These are phyloP conservation scores for Mungos mungo DNA, from an alignment of 2,113 vertebrate genomes.

Conservation along the genomic window DNA sequence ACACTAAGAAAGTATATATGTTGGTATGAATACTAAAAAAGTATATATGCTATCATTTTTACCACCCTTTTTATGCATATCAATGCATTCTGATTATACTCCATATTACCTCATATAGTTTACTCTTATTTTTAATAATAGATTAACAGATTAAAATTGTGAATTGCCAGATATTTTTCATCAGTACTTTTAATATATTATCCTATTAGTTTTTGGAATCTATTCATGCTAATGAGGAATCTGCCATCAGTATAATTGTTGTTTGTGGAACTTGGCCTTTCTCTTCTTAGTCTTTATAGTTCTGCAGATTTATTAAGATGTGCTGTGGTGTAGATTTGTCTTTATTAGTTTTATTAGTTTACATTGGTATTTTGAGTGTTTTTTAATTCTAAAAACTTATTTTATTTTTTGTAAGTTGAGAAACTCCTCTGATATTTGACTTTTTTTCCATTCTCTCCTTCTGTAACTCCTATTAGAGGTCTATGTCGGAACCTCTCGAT, in stretches of 20 bases:
- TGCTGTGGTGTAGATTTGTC: neutral
- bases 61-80: neutral
- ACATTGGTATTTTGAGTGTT: neutral
- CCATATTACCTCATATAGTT: neutral
- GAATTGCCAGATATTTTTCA: neutral
- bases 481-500: neutral
- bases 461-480: neutral
- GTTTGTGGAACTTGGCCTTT: slow-evolving; percentile 7
- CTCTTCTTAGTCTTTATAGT: neutral
- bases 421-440: neutral
- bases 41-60: neutral
- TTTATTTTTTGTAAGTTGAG: neutral
- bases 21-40: neutral
- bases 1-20: neutral
- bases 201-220: neutral
- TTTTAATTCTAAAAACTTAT: neutral
- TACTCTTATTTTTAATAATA: neutral
- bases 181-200: neutral
- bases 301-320: neutral
- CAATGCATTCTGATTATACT: neutral
- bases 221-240: neutral
- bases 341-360: slow-evolving; percentile 4
- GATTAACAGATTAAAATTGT: neutral
- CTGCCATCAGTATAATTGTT: neutral
- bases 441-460: neutral